Evolutionary conservation across 2,113 vertebrate genomes (phyloP).

Genomic region (Gallinago undulata): DNA sequence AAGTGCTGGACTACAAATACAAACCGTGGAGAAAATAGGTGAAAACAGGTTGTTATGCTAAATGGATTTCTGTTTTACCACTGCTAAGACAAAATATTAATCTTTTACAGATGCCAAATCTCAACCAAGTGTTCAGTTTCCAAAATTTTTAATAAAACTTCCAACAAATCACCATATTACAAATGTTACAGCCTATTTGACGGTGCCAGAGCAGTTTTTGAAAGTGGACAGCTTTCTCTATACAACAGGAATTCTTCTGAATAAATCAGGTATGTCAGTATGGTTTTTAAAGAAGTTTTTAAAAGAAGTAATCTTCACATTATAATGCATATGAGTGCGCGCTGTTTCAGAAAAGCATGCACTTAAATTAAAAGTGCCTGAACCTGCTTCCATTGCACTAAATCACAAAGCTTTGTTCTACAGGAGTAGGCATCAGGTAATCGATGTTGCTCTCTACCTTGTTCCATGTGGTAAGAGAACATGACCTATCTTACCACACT

Average conservation of each 20-base stretch:
- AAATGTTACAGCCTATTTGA: conserved; percentile 85
- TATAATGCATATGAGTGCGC: not conserved
- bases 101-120: conserved; percentile 83
- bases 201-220: conserved; percentile 81
- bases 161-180: conserved; percentile 75
- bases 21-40: not conserved
- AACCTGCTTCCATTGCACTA: not conserved
- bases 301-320: not conserved
- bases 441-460: not conserved
- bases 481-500: not conserved
- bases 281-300: not conserved
- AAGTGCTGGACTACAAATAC: not conserved
- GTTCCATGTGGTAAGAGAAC: not conserved
- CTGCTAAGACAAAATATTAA: not conserved
- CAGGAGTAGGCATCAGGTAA: not conserved
- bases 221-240: conserved; percentile 76
- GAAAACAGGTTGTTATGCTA: not conserved
- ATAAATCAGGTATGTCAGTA: conserved; percentile 79
- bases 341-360: not conserved
- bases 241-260: conserved; percentile 79
- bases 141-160: conserved; percentile 83
- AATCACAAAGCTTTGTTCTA: not conserved
- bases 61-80: not conserved
- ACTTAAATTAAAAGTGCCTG: not conserved
- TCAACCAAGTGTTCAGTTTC: conserved; percentile 88